Evolutionary conservation across 2,113 vertebrate species (phyloP).

Genomic region (Ceuthmochares aereus): DNA sequence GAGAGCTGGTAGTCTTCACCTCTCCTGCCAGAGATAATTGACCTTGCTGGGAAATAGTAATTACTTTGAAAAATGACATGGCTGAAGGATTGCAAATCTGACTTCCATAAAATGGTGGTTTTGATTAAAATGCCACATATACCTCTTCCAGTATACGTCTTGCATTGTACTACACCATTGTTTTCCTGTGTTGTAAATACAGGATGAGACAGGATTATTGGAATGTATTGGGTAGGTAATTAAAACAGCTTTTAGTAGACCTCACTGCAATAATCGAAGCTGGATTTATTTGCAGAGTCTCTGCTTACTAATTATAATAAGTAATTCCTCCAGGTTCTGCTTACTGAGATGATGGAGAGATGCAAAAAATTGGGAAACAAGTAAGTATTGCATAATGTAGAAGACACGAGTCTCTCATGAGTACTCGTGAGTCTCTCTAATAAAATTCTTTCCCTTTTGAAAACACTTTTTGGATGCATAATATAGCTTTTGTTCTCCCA

Average conservation of each 20-base stretch:
- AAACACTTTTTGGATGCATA: neutral
- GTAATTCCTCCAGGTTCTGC: slow-evolving; percentile 79
- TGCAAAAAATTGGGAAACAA: slow-evolving; percentile 96
- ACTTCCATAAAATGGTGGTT: neutral
- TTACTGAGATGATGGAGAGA: slow-evolving; percentile 98
- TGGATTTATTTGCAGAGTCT: neutral
- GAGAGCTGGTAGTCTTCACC: neutral
- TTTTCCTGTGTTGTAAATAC: neutral
- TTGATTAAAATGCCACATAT: neutral
- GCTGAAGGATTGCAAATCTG: neutral
- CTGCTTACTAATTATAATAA: neutral
- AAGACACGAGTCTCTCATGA: neutral
- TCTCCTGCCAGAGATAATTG: slow-evolving; percentile 24
- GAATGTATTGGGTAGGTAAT: neutral
- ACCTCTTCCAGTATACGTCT: neutral
- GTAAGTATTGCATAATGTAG: slow-evolving; percentile 78
- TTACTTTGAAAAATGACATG: neutral
- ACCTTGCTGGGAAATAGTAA: neutral
- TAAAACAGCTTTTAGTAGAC: neutral
- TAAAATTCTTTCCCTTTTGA: neutral
- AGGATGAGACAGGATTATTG: neutral
- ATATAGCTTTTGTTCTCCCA: neutral
- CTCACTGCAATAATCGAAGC: neutral
- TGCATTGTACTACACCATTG: neutral
- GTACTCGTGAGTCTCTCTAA: neutral